Percentiles rank a stretch among this genome's conserved stretches.
phyloP scores from a whole-genome alignment of 2,888 invertebrate species.

The Drosophila prostipennis region DNA sequence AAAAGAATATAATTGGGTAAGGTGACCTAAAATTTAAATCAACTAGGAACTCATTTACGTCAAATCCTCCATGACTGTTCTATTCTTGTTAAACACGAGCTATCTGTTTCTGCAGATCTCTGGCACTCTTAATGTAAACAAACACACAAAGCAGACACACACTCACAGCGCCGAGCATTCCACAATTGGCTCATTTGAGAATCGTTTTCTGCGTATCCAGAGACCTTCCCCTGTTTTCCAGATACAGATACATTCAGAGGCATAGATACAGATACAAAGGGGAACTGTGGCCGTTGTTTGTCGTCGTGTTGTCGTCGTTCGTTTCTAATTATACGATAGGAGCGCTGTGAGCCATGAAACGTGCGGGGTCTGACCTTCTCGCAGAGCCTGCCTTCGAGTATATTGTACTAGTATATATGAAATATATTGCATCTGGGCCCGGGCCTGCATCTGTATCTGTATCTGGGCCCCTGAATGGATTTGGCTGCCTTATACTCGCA shows the following conservation, averaged over 20 bases:
- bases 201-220: constrained; percentile 60
- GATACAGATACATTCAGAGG: constrained; percentile 24
- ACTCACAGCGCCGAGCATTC: constrained; percentile 48
- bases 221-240: constrained; percentile 19
- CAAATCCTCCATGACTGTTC: background rate
- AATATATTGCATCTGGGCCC: constrained; percentile 12
- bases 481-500: constrained; percentile 38
- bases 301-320: constrained; percentile 66
- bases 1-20: too few relatives aligned
- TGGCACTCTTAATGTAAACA: constrained; percentile 42
- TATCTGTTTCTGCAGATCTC: constrained; percentile 36
- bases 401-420: constrained; percentile 20
- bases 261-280: constrained; percentile 17
- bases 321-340: constrained; percentile 79
- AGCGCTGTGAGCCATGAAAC: constrained; percentile 78
- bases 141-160: background rate
- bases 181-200: constrained; percentile 74
- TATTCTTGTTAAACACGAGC: constrained; percentile 1
- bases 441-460: constrained; percentile 28
- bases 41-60: background rate
- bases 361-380: constrained; percentile 80
- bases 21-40: too few relatives aligned
- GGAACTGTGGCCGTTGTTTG: constrained; percentile 30
- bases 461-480: constrained; percentile 54
- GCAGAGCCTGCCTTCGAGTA: constrained; percentile 63